Evolutionary conservation across 2,113 vertebrate species (phyloP), one percentile per base, ranked within the genome.

Genomic region (Antechinus flavipes): DNA sequence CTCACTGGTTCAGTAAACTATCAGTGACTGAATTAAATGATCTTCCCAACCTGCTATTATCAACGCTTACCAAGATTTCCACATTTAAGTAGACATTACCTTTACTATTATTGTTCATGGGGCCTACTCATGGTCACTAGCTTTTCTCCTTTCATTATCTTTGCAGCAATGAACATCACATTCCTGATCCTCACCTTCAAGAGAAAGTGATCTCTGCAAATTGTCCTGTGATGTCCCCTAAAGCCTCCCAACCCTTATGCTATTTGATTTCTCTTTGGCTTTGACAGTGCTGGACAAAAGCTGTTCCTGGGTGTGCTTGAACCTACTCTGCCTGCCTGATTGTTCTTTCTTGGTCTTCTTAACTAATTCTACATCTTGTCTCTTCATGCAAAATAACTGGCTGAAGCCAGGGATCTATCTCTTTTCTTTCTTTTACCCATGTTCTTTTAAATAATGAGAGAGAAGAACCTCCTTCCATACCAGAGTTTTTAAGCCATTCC

Each of bases 11-110:
- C 14, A 76, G 14, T 2, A 8, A 35, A 35, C 35, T n/a, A n/a
- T n/a, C 35, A 7, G n/a, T n/a, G 4, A 0, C 16, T 6, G 8
- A 3, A n/a, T 2, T n/a, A 16, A 4, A 76, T 7, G 14, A 76
- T n/a, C 6, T 10, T 22, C 16, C 35, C 68, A 76, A 76, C 1
- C 35, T 76, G 14, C 1, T n/a, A 76, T 76, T n/a, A n/a, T 6
- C 68, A n/a, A 8, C 6, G 3, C 5, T 6, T 14, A 42, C 14
- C 61, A 30, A 68, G 35, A 3, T 4, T 76, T 7, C 4, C 68
- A 76, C 68, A 76, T n/a, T 35, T n/a, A 35, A 42, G 22, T 2
- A 7, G 14, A 14, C 30, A 16, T 76, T 27, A 7, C 2, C 16
- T 42, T 0, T 76, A 76, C 35, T 76, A 3, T 49, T 16, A 11